phyloP scores from a whole-genome alignment of 2,888 invertebrate genomes.

The Leptinotarsa juncta region DNA sequence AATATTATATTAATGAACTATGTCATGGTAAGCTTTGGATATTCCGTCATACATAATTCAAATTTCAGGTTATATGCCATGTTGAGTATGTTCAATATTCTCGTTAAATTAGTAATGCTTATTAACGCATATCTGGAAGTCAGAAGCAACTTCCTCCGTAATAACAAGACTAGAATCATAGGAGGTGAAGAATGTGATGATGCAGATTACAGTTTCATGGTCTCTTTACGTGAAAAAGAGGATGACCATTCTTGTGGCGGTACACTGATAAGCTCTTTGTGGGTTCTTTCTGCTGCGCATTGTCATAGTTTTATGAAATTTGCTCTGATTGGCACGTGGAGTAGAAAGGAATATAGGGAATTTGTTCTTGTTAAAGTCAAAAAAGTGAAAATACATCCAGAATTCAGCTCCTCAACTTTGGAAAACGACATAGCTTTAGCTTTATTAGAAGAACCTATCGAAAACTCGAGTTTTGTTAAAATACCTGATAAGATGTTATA shows the following conservation, averaged over 20 bases:
- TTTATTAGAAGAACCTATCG: background rate
- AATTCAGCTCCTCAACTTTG: background rate
- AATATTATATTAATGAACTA: too few relatives aligned
- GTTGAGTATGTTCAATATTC: background rate
- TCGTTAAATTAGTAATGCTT: background rate
- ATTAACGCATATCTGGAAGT: background rate
- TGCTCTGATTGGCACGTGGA: background rate
- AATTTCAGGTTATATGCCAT: background rate
- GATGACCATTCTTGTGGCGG: background rate
- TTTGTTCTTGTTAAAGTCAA: background rate
- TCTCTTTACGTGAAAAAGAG: background rate
- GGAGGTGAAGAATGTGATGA: slow-evolving; percentile 1
- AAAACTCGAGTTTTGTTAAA: background rate
- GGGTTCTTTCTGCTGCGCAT: slow-evolving; percentile 20
- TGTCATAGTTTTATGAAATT: slow-evolving; percentile 1
- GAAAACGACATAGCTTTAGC: slow-evolving; percentile 1
- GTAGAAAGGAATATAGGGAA: too few relatives aligned
- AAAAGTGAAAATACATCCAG: background rate
- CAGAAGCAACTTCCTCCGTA: background rate
- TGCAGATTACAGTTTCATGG: slow-evolving; percentile 3
- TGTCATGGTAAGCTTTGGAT: too few relatives aligned
- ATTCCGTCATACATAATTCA: too few relatives aligned
- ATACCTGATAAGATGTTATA: background rate
- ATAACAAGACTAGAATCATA: slow-evolving; percentile 3
- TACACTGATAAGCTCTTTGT: slow-evolving; percentile 7